A percentile compares a stretch with the other conserved stretches of the same genome.
Conservation (phyloP, 2,113 vertebrate species). For the Pan paniscus region DNA sequence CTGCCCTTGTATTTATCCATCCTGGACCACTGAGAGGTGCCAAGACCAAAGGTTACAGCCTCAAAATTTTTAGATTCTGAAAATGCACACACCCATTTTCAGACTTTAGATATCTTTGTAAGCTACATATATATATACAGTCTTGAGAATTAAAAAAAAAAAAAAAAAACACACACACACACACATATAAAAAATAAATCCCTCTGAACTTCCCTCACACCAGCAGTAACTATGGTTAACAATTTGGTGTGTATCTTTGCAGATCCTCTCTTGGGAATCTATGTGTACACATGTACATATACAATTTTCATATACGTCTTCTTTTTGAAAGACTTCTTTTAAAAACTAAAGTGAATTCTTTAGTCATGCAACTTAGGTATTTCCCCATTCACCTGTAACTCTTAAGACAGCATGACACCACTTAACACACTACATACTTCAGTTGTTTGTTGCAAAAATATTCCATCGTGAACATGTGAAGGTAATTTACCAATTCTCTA, state of each 20-base stretch:
- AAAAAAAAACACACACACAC: rapidly evolving
- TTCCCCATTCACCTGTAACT: neutral
- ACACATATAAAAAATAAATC: neutral
- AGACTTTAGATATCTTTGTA: neutral
- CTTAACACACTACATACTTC: neutral
- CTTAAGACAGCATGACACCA: neutral
- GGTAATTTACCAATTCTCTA: neutral
- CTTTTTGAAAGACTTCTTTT: neutral
- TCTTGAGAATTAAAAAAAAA: neutral
- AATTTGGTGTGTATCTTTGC: neutral
- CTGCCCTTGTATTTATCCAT: constrained; percentile 39
- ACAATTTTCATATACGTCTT: neutral
- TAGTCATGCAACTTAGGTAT: neutral
- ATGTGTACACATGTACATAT: neutral
- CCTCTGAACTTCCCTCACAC: neutral
- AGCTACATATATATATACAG: constrained; percentile 5
- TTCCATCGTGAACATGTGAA: neutral
- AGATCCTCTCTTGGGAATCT: neutral
- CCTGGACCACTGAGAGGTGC: constrained; percentile 69
- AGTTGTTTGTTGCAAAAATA: neutral
- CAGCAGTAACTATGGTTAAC: neutral
- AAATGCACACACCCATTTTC: neutral
- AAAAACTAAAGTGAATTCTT: neutral
- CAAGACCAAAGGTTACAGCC: constrained; percentile 62
- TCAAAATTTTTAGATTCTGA: constrained; percentile 44